phyloP scores from a whole-genome alignment of 2,113 vertebrate genomes.

The Lycaon pictus region DNA sequence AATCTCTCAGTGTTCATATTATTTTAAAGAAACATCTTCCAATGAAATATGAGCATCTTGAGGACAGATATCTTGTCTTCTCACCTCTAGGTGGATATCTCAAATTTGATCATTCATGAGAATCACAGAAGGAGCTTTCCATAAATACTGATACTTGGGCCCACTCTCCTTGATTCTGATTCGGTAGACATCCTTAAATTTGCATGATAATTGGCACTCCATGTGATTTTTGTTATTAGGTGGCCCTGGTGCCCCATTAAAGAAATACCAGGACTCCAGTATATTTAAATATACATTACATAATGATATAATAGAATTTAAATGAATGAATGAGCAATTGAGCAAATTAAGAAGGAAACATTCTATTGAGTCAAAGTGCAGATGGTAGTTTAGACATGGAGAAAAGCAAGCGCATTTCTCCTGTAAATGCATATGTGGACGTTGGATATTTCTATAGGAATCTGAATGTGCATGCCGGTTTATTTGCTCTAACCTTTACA shows the following conservation, averaged over 20 bases:
- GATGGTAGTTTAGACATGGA: not conserved
- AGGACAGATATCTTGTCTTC: not conserved
- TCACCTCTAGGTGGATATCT: not conserved
- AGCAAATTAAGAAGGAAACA: constrained; percentile 19
- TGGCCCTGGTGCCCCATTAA: not conserved
- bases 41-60: not conserved
- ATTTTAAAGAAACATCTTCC: not conserved
- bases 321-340: not conserved
- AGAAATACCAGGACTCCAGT: not conserved
- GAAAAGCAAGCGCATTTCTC: not conserved
- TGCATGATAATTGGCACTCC: not conserved
- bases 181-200: not conserved
- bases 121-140: not conserved
- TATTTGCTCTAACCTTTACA: not conserved
- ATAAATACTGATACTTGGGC: not conserved
- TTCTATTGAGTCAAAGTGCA: not conserved
- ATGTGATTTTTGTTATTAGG: not conserved
- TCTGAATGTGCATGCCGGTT: not conserved
- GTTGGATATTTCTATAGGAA: not conserved
- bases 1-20: not conserved
- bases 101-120: not conserved
- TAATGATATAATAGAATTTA: not conserved
- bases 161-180: not conserved
- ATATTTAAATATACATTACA: not conserved
- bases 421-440: not conserved